Percentiles rank a stretch among this genome's conserved stretches.
phyloP scores from a whole-genome alignment of 2,797 vertebrate species.

The Poliocrania exsul region DNA sequence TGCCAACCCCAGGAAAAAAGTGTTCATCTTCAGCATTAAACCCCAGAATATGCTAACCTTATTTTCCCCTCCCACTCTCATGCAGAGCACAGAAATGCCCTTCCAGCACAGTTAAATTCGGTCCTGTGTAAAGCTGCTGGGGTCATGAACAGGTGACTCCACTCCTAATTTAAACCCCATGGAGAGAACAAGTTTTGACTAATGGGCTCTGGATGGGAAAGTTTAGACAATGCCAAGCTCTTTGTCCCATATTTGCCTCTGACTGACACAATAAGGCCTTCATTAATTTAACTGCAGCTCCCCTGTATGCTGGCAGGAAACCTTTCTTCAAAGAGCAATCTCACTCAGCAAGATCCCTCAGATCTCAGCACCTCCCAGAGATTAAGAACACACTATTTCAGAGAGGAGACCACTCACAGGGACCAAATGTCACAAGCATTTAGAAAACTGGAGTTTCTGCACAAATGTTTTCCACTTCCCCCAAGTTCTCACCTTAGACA shows the following conservation, averaged over 20 bases:
- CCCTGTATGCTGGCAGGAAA: conserved; percentile 27
- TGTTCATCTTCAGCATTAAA: neutral
- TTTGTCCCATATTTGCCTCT: neutral
- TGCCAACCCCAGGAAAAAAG: neutral
- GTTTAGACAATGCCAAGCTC: conserved; percentile 14
- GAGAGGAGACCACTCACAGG: neutral
- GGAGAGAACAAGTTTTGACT: conserved; percentile 23
- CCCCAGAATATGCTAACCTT: neutral
- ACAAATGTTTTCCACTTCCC: neutral
- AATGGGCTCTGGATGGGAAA: conserved; percentile 9
- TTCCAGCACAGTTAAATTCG: neutral
- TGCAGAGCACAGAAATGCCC: neutral
- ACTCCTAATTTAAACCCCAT: neutral
- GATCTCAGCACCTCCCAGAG: conserved; percentile 33
- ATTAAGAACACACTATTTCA: conserved; percentile 13
- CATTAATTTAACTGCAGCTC: conserved; percentile 37
- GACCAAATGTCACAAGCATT: neutral
- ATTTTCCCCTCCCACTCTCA: neutral
- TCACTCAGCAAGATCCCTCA: conserved; percentile 40
- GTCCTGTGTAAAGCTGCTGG: neutral
- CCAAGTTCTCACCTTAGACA: neutral
- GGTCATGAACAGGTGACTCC: conserved; percentile 34
- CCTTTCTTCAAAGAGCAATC: conserved; percentile 39
- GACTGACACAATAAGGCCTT: neutral
- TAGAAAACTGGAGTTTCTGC: neutral